Base-by-base conservation (phyloP, 2,113 vertebrate genomes). In the Nothoprocta perdicaria region DNA sequence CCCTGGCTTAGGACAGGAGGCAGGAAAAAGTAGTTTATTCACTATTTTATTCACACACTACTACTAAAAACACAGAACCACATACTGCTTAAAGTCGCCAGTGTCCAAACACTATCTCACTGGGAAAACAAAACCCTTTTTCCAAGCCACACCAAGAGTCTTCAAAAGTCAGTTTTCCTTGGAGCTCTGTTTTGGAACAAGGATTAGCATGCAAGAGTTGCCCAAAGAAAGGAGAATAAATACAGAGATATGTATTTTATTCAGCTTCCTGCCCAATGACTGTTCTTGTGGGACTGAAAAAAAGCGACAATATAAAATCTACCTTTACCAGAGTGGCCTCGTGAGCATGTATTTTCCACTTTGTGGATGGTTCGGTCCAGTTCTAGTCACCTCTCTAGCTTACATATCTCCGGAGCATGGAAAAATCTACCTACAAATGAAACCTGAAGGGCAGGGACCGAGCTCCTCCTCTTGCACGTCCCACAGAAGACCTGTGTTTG, bases 101-200 rank as follows among this genome's bases (percentile, higher is more conserved):
- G 33, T n/a, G 61, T 43, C 80, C n/a, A 41, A 84, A 86, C 71
- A 66, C 61, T 40, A 43, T 33, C 80, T 75, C 86, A 71, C 27
- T 63, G 26, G 4, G 69, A 87, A 94, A 88, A 93, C 58, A 87
- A 89, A 87, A 73, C 12, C 9, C 1, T 45, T 53, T 76, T 93
- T 79, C 78, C 81, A 92, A 93, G 87, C 85, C 65, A 85, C 78
- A 91, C 33, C 38, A 53, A 63, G 58, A 77, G 67, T 84, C 83
- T 85, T 94, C 63, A 93, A 69, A 81, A 91, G 72, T 22, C 45
- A n/a, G 40, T 90, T 81, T 95, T 83, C 90, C 35, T 89, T 83
- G 92, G 91, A 92, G 66, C 14, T 71, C 27, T 86, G 68, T 68
- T 91, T 77, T 82, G 81, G 78, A 81, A 88, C 80, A 23, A 76